Percentiles rank a stretch among this genome's conserved stretches.
Evolutionary conservation across 2,888 invertebrate genomes (phyloP).

Genomic region (Chrysolina haemoptera): DNA sequence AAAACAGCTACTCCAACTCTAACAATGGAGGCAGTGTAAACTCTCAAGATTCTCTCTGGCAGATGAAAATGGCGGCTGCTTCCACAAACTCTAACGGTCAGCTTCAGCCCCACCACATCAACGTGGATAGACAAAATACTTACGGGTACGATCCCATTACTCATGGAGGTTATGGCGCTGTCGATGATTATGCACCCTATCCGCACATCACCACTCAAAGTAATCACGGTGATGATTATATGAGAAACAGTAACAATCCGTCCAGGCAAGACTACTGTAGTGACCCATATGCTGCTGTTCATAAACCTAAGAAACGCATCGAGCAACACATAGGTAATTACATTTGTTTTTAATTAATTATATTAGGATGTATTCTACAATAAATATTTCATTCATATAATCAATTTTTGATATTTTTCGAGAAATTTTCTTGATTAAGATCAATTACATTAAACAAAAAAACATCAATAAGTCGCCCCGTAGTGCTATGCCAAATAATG

Average conservation of each 20-base stretch:
- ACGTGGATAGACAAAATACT: slow-evolving; percentile 63
- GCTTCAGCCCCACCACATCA: slow-evolving; percentile 65
- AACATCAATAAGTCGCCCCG: too few relatives aligned
- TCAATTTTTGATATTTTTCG: too few relatives aligned
- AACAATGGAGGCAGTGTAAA: slow-evolving; percentile 97
- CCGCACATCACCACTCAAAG: slow-evolving; percentile 82
- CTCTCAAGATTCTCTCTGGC: slow-evolving; percentile 95
- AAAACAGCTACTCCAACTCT: slow-evolving; percentile 93
- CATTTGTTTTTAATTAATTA: too few relatives aligned
- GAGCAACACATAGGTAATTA: slow-evolving; percentile 89
- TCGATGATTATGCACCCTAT: slow-evolving; percentile 89
- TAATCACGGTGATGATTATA: slow-evolving; percentile 80
- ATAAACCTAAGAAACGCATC: slow-evolving; percentile 90
- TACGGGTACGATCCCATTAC: slow-evolving; percentile 85
- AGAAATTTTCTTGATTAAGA: too few relatives aligned
- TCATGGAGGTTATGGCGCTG: slow-evolving; percentile 87
- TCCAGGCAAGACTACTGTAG: slow-evolving; percentile 90
- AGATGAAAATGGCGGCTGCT: slow-evolving; percentile 90
- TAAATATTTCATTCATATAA: too few relatives aligned
- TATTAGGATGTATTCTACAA: too few relatives aligned
- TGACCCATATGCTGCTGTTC: slow-evolving; percentile 91
- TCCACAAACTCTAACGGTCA: slow-evolving; percentile 78
- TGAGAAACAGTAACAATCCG: slow-evolving; percentile 84
- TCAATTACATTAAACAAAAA: too few relatives aligned
- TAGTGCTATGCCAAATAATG: too few relatives aligned